Evolutionary conservation across 1,140 invertebrate species (phyloP), one percentile per base, ranked within the genome.

Genomic region (Drosophila trapezifrons): DNA sequence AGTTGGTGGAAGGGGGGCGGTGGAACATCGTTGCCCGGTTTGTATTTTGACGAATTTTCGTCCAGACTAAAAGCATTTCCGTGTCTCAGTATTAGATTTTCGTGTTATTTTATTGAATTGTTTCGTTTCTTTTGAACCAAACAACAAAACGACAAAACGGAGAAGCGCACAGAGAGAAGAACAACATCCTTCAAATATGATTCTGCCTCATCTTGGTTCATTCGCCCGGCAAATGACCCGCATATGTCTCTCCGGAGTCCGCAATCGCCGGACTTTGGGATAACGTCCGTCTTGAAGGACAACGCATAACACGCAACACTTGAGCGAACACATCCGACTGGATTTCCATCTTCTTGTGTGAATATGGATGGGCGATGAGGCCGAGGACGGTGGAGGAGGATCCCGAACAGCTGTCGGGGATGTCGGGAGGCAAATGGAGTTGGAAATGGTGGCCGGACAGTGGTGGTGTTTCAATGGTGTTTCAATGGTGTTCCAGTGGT

Each of bases 1-100:
- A 49, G 27, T 52, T 35, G 0, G 20, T 43, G 35, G 25, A 15
- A 20, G 12, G 20, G 15, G 3, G 17, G 20, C 4, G n/a, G 20
- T 18, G 18, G 13, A 18, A 25, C 29, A 10, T 10, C 27, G 12
- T 20, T 29, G 37, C 32, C 18, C 35, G 40, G 45, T 76, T 58
- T 57, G 38, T 75, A 74, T 75, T 63, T 51, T 55, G 72, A 55
- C 58, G 46, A 72, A 66, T 73, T 60, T 72, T 66, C 35, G 54
- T 37, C 49, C 54, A 45, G 65, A 42, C 77, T 87, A 89, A 87
- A 87, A 87, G 84, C 84, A 78, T 87, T 87, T 89, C 71, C 84
- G 62, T 89, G 81, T 84, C 64, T 43, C 54, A 37, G 62, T 89
- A 77, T 80, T 80, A 70, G 65, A 80, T 80, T 79, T 52, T 73